phyloP scores from a whole-genome alignment of 2,797 vertebrate species.

The Crenuchus spilurus region DNA sequence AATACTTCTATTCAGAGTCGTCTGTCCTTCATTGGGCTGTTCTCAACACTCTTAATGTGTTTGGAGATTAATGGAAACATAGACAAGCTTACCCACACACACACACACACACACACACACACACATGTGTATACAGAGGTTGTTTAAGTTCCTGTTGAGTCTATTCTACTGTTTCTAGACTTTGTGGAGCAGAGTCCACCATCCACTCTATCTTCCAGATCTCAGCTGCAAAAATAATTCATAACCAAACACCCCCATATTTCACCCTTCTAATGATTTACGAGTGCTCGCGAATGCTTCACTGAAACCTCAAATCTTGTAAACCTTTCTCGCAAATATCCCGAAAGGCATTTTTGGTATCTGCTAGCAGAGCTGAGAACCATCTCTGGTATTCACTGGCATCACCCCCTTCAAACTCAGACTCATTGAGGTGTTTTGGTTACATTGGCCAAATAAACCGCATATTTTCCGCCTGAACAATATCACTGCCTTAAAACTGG shows the following conservation, averaged over 20 bases:
- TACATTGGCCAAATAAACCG: slow-evolving; percentile 33
- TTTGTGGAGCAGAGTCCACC: slow-evolving; percentile 27
- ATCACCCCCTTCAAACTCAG: slow-evolving; percentile 26
- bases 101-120: slow-evolving; percentile 31
- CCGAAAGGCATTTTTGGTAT: slow-evolving; percentile 55
- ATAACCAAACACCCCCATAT: slow-evolving; percentile 9
- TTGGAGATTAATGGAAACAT: slow-evolving; percentile 13
- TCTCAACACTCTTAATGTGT: not conserved
- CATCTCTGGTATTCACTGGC: slow-evolving; percentile 45
- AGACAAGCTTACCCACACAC: slow-evolving; percentile 29
- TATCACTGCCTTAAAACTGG: too few relatives aligned
- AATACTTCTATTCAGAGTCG: not conserved
- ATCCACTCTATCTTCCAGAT: slow-evolving; percentile 18
- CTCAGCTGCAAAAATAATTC: slow-evolving; percentile 41
- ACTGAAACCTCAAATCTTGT: slow-evolving; percentile 32
- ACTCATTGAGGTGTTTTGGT: slow-evolving; percentile 43
- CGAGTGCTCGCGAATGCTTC: slow-evolving; percentile 20
- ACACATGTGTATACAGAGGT: slow-evolving; percentile 22
- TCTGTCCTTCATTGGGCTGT: not conserved
- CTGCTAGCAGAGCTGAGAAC: slow-evolving; percentile 38
- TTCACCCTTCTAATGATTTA: slow-evolving; percentile 37
- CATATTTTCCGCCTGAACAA: slow-evolving; percentile 57
- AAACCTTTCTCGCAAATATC: slow-evolving; percentile 39
- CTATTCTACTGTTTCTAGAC: slow-evolving; percentile 35
- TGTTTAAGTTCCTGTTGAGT: slow-evolving; percentile 52